A percentile compares a stretch with the other conserved stretches of the same genome.
Evolutionary conservation across 2,797 vertebrate species (phyloP).

Genomic region (Schizopygopsis pylzovi): DNA sequence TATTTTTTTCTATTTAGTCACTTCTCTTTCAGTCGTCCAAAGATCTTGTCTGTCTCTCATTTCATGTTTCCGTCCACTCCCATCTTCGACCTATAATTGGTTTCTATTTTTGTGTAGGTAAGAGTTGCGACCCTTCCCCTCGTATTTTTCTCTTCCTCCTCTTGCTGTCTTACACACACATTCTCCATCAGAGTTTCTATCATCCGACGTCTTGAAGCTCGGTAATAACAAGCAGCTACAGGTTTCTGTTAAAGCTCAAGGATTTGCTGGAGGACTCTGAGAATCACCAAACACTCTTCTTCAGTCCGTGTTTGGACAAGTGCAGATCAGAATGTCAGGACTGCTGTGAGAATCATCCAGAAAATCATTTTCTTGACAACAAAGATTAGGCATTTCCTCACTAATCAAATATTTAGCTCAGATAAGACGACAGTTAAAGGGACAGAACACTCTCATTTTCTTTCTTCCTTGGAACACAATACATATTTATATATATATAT

Average conservation of each 20-base stretch:
- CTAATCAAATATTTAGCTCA: constrained; percentile 31
- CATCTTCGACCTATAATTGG: constrained; percentile 65
- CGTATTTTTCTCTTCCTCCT: constrained; percentile 3
- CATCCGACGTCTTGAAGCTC: constrained; percentile 63
- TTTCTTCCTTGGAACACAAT: not conserved
- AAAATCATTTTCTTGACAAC: constrained; percentile 6
- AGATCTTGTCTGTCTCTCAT: constrained; percentile 37
- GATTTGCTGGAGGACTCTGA: constrained; percentile 19
- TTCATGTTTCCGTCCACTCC: constrained; percentile 65
- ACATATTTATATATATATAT: not conserved
- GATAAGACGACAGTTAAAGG: not conserved
- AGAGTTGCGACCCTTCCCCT: constrained; percentile 29
- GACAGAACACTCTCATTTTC: not conserved
- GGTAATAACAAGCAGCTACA: constrained; percentile 72
- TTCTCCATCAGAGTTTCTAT: constrained; percentile 35
- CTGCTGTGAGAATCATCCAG: not conserved
- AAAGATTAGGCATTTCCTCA: not conserved
- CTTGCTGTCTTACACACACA: constrained; percentile 34
- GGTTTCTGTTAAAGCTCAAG: constrained; percentile 14
- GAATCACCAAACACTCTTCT: not conserved
- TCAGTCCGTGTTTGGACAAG: constrained; percentile 11
- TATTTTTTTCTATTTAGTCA: not conserved
- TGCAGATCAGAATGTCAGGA: constrained; percentile 14
- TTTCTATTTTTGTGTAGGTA: constrained; percentile 68
- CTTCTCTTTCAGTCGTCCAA: constrained; percentile 29